Base-by-base conservation (phyloP, 2,888 invertebrate species). In the Lasiommata megera region DNA sequence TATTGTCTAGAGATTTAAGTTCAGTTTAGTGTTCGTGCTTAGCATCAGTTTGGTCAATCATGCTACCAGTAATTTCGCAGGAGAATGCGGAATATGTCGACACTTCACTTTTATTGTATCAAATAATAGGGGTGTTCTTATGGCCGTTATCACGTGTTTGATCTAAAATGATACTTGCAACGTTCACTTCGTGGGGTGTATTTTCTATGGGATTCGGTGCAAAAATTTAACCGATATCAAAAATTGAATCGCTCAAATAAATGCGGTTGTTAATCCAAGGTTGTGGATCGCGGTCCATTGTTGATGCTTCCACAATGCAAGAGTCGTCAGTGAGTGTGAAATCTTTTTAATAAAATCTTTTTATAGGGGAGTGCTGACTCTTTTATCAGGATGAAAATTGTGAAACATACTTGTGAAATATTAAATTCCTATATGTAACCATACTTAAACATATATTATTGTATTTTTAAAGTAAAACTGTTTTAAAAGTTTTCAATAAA, bases 41-140 rank as follows among this genome's bases (percentile, higher is more conserved):
- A 59, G 2, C 28, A 69, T 73, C 68, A 66, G 67, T 76, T 82
- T 68, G 70, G 82, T 77, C 71, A 72, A 66, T 74, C 70, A 66
- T 67, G 62, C 69, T 70, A 67, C 68, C 69, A 71, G 72, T 68
- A 68, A 73, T 78, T 80, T 80, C 69, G 86, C 84, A 84, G 81
- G 84, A 88, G 88, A 87, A 89, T 87, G 82, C 84, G 80, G 84
- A 89, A 88, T 89, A 90, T 89, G 88, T 88, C 86, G 86, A 86
- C 88, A 90, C 89, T 90, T 90, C 87, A 87, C 82, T 90, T 90
- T 90, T 89, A 90, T 90, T 90, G 89, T 90, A 89, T 88, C 88
- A 82, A 90, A 90, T 89, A 89, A 89, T 90, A 89, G 88, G 89
- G 89, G 90, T 83, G 82, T 88, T 88, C 89, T 89, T 88, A 88